Base-by-base conservation (phyloP, 2,888 invertebrate species). In the Zaprionus lineosus region DNA sequence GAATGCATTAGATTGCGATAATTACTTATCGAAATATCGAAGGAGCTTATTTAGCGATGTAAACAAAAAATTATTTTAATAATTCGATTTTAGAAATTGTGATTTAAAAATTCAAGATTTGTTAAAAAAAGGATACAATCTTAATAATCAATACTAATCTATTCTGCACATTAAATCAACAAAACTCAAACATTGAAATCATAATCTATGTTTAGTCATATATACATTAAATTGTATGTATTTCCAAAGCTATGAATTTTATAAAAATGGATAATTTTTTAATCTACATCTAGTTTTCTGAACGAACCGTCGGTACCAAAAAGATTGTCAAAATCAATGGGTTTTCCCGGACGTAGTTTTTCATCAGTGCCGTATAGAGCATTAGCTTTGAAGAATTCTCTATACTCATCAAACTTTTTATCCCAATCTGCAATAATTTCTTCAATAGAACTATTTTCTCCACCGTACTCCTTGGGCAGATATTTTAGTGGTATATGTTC, bases 391-490 rank as follows among this genome's bases (percentile, higher is more conserved):
- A 87, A 88, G 34, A 69, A 85, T 1, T 87, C 79, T 2, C 44
- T 37, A 52, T 88, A 86, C 0, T 53, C 51, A 7, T 76, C 51
- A 1, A 88, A 58, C 52, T 86, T 86, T 18, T 85, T 79, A 2
- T 74, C 74, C 88, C 84, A 86, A 0, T 64, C 46, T 0, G 73
- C 57, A 4, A 77, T 64, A 1, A 84, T 62, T 28, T 87, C 88
- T 8, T 75, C 62, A 8, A 92, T 78, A 16, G 91, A 90, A 59
- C 91, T 91, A 66, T 91, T 92, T 15, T 91, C 91, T 2, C 94
- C 94, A 8, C 94, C 94, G 77, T 94, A 94, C 76, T 94, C 94
- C 8, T 87, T 90, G 0, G 94, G 94, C 16, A 94, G 86, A 50
- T 92, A 89, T 9, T 92, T 90, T 70, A 91, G 90, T 0, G 94